phyloP scores from a whole-genome alignment of 2,888 invertebrate genomes.

The Ennomos erosarius region DNA sequence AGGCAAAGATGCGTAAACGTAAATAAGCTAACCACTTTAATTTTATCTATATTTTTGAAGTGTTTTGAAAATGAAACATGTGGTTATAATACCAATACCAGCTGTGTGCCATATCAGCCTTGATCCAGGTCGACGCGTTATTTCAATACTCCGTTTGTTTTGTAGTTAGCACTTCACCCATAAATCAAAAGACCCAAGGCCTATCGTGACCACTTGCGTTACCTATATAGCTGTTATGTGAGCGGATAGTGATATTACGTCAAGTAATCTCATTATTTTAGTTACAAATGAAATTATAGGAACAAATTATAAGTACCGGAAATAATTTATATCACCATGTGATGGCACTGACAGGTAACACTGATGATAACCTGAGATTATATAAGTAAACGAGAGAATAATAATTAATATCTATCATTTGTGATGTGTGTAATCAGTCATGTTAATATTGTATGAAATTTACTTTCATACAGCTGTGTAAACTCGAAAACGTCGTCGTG shows the following conservation, averaged over 20 bases:
- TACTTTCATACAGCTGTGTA: constrained; percentile 13
- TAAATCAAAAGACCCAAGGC: constrained; percentile 40
- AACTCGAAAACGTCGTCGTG: constrained; percentile 5
- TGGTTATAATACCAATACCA: constrained; percentile 22
- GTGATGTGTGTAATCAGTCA: too few species aligned
- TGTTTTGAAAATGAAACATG: constrained; percentile 54
- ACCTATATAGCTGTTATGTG: too few species aligned
- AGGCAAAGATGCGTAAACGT: constrained; percentile 31
- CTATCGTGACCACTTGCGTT: constrained; percentile 10
- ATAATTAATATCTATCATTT: too few species aligned
- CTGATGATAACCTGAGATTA: too few species aligned
- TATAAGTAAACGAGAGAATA: too few species aligned
- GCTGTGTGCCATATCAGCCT: constrained; percentile 30
- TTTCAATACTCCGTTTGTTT: constrained; percentile 39
- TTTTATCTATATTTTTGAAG: constrained; percentile 50
- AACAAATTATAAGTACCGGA: too few species aligned
- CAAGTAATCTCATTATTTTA: too few species aligned
- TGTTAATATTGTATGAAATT: too few species aligned
- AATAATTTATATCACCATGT: too few species aligned
- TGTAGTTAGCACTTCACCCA: constrained; percentile 45
- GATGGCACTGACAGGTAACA: too few species aligned
- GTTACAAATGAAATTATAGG: too few species aligned
- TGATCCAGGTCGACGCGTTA: constrained; percentile 10
- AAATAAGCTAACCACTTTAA: constrained; percentile 48
- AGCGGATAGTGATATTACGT: too few species aligned